phyloP scores from a whole-genome alignment of 2,888 invertebrate genomes.

The Leptura quadrifasciata region DNA sequence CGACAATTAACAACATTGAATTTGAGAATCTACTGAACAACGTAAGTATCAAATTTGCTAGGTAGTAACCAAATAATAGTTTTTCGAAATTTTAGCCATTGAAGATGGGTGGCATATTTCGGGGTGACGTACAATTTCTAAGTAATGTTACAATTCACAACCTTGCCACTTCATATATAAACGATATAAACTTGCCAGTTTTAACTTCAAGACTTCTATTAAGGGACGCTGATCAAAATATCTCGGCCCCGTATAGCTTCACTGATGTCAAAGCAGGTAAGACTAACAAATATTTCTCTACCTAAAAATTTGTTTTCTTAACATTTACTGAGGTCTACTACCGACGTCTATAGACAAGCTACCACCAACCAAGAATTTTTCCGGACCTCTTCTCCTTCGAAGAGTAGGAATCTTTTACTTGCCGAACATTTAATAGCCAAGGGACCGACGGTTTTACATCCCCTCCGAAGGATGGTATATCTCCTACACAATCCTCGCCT shows the following conservation, averaged over 20 bases:
- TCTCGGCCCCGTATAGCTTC: constrained; percentile 63
- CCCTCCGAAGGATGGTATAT: no score
- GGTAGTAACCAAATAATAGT: neutral
- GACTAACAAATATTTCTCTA: no score
- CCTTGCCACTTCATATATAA: constrained; percentile 60
- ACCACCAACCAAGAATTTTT: no score
- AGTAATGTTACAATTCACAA: constrained; percentile 61
- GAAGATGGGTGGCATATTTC: constrained; percentile 51
- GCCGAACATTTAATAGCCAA: no score
- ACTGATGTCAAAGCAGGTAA: constrained; percentile 63
- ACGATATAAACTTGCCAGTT: constrained; percentile 63
- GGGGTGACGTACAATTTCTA: constrained; percentile 61
- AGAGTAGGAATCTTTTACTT: no score
- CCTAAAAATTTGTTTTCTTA: no score
- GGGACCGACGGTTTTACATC: no score
- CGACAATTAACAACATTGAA: constrained; percentile 56
- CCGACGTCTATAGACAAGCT: no score
- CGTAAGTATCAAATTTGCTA: constrained; percentile 53
- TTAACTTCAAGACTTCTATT: constrained; percentile 62
- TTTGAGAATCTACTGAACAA: constrained; percentile 56
- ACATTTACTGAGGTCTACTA: no score
- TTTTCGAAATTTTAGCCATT: constrained; percentile 51
- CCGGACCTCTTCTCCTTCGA: no score
- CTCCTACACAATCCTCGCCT: no score
- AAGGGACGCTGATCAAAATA: constrained; percentile 62